phyloP scores from a whole-genome alignment of 2,113 vertebrate genomes.

The Rhadina sibilatrix region DNA sequence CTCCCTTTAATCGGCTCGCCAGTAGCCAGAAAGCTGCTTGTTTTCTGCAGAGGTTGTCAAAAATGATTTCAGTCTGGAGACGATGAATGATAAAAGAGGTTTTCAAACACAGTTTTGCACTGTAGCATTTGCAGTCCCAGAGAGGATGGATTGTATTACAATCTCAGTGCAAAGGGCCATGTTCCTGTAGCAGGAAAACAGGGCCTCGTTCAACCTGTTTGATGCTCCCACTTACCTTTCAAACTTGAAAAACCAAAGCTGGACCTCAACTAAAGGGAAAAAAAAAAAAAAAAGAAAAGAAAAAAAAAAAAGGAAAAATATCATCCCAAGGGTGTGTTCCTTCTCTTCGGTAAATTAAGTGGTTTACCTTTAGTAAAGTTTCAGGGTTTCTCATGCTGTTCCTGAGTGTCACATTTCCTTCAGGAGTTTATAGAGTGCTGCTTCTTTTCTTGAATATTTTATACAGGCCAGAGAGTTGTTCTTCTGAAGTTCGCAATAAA shows the following conservation, averaged over 20 bases:
- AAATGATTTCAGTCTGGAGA: conserved; percentile 86
- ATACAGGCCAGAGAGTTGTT: background rate
- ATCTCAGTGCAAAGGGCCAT: conserved; percentile 73
- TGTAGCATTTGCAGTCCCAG: conserved; percentile 75
- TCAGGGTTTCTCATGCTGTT: background rate
- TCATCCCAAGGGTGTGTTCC: background rate
- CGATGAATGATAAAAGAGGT: conserved; percentile 87
- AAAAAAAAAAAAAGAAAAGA: background rate
- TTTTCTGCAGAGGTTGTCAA: conserved; percentile 87
- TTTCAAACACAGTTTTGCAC: conserved; percentile 84
- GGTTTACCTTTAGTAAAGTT: background rate
- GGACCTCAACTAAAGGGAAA: background rate
- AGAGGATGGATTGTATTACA: conserved; percentile 84
- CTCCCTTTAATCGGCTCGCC: conserved; percentile 88
- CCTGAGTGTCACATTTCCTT: background rate
- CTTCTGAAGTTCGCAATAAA: background rate
- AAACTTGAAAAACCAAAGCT: conserved; percentile 33
- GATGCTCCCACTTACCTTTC: conserved; percentile 67
- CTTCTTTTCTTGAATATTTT: background rate
- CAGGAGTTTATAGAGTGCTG: background rate
- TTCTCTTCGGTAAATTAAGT: background rate
- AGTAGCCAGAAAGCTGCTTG: conserved; percentile 85
- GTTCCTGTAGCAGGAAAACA: conserved; percentile 72
- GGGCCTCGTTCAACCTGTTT: conserved; percentile 74
- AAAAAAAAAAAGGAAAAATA: background rate